These are phyloP conservation scores for Drosophila persimilis DNA, from an alignment of 1,140 invertebrate genomes.

Conservation along the genomic window DNA sequence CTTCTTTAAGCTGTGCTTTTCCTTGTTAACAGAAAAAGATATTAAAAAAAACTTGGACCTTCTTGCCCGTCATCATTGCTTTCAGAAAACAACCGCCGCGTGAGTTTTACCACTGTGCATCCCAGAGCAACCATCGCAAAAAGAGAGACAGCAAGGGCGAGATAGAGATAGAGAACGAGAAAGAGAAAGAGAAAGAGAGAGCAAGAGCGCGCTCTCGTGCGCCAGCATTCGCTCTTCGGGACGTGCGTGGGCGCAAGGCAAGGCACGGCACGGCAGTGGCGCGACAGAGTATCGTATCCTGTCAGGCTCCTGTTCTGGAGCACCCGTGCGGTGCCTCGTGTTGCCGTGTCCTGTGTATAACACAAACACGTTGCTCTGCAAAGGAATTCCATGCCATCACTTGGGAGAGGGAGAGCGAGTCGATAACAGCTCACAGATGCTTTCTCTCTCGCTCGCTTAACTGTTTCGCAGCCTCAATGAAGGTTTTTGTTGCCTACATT, in stretches of 20 bases:
- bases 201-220: no score
- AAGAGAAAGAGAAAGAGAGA: neutral
- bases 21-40: no score
- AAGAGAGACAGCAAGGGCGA: neutral
- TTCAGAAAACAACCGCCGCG: no score
- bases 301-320: no score
- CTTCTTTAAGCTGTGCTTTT: no score
- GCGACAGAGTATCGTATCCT: neutral
- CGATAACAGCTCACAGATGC: conserved; percentile 17
- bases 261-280: conserved; percentile 22
- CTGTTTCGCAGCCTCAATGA: conserved; percentile 9
- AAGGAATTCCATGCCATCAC: conserved; percentile 50
- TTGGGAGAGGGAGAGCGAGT: conserved; percentile 10
- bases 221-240: conserved; percentile 13
- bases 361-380: conserved; percentile 66
- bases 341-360: conserved; percentile 67
- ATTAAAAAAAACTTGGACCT: no score
- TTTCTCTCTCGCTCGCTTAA: conserved; percentile 20
- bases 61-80: no score
- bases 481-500: conserved; percentile 59
- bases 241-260: conserved; percentile 69
- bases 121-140: conserved; percentile 16
- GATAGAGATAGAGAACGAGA: no score
- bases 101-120: conserved; percentile 19
- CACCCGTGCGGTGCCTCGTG: neutral